These are phyloP conservation scores for Rhogogaster chlorosoma DNA, from an alignment of 2,888 invertebrate species.

Conservation along the genomic window DNA sequence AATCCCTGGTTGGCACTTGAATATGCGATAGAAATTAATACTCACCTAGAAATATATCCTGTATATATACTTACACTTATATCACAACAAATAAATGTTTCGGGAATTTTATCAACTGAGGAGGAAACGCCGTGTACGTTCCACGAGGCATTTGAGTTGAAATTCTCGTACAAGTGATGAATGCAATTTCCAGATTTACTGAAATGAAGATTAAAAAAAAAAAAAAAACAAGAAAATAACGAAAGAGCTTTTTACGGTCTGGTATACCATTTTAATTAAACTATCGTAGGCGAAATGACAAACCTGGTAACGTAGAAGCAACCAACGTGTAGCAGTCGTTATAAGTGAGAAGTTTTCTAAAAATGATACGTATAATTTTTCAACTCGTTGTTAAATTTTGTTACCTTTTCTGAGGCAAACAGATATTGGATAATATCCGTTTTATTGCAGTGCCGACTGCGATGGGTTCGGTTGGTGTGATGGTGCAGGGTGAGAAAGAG, in stretches of 20 bases:
- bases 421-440: slow-evolving; percentile 1
- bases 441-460: slow-evolving; percentile 15
- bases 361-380: background rate
- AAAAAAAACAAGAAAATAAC: too few species aligned
- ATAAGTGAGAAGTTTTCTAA: background rate
- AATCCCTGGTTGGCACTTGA: slow-evolving; percentile 19
- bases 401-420: background rate
- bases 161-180: background rate
- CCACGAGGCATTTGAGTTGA: background rate
- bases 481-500: background rate
- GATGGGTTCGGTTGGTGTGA: background rate
- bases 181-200: background rate
- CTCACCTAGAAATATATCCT: background rate
- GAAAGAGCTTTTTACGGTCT: background rate
- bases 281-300: background rate
- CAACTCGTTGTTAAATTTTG: background rate
- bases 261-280: background rate
- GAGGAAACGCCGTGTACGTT: background rate
- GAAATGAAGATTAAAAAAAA: background rate
- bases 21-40: slow-evolving; percentile 23
- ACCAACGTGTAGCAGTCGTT: background rate
- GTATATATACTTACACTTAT: background rate
- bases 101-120: background rate
- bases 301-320: background rate
- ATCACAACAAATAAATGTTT: background rate